A percentile compares a stretch with the other conserved stretches of the same genome.
These are phyloP conservation scores for Timandra comae DNA, from an alignment of 2,888 invertebrate species.

Conservation along the genomic window DNA sequence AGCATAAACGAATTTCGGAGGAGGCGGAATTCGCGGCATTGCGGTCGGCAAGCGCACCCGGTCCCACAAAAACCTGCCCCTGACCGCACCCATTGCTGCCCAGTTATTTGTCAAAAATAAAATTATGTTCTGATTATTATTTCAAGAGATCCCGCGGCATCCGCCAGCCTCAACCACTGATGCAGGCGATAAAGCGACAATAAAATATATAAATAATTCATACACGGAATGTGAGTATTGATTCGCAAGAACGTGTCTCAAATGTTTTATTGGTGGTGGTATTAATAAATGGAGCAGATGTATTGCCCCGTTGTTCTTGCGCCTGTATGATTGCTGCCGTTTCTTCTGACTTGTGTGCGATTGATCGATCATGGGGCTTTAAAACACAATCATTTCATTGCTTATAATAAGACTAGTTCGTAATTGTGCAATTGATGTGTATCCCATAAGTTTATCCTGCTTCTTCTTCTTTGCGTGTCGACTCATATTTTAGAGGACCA, in stretches of 20 bases:
- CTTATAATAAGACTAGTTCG: too few species aligned
- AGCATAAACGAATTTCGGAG: constrained; percentile 25
- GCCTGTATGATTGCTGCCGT: constrained; percentile 38
- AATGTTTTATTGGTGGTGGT: constrained; percentile 66
- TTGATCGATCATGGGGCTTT: too few species aligned
- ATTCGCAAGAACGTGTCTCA: constrained; percentile 75
- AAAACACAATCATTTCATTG: too few species aligned
- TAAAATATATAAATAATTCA: constrained; percentile 75
- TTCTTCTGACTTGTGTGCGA: too few species aligned
- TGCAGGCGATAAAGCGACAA: constrained; percentile 71
- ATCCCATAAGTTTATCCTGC: too few species aligned
- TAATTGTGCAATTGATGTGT: too few species aligned
- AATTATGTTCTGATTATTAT: constrained; percentile 72
- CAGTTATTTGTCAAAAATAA: constrained; percentile 75
- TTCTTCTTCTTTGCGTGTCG: too few species aligned
- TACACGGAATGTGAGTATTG: constrained; percentile 57
- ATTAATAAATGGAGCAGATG: constrained; percentile 74
- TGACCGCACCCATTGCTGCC: constrained; percentile 38
- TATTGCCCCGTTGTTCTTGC: constrained; percentile 44
- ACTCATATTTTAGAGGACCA: too few species aligned
- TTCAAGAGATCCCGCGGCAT: constrained; percentile 49
- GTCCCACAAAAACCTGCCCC: constrained; percentile 44
- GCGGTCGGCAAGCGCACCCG: constrained; percentile 25
- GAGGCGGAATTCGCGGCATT: constrained; percentile 35
- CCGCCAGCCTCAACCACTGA: too few species aligned